Conservation (phyloP, 2,113 vertebrate genomes). For the Dunckerocampus dactyliophorus region DNA sequence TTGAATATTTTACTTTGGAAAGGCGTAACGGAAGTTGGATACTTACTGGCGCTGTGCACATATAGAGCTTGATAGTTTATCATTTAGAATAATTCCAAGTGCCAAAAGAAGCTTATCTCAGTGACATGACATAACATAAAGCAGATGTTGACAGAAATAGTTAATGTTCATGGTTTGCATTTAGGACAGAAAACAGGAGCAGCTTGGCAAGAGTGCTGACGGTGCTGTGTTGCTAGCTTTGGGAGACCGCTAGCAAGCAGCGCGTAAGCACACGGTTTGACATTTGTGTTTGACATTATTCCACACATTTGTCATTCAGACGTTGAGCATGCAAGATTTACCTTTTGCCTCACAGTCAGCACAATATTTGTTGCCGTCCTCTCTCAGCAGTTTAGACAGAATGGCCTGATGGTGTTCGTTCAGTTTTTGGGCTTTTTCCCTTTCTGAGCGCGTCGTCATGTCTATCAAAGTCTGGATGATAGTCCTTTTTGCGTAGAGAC, state of each 20-base stretch:
- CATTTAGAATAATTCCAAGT: background rate
- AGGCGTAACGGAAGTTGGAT: conserved; percentile 4
- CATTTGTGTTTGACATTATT: no score
- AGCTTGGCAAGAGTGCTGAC: background rate
- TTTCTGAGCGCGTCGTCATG: conserved; percentile 91
- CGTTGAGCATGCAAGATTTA: conserved; percentile 27
- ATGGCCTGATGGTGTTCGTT: conserved; percentile 95
- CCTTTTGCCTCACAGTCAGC: conserved; percentile 96
- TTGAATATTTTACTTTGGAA: conserved; percentile 44
- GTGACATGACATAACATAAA: background rate
- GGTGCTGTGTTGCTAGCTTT: conserved; percentile 17
- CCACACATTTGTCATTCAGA: background rate
- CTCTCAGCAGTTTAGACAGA: conserved; percentile 85
- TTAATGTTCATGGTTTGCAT: background rate
- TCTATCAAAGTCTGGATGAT: conserved; percentile 14
- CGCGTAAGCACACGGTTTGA: background rate
- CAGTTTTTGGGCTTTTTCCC: conserved; percentile 93
- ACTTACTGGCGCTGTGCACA: background rate
- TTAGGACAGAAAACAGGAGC: background rate
- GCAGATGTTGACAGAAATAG: background rate
- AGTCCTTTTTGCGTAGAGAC: conserved; percentile 7
- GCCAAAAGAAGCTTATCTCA: background rate
- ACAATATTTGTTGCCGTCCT: conserved; percentile 93
- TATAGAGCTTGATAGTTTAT: background rate
- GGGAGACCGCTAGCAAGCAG: conserved; percentile 3